phyloP scores from a whole-genome alignment of 2,113 vertebrate species.

The Archilochus colubris region DNA sequence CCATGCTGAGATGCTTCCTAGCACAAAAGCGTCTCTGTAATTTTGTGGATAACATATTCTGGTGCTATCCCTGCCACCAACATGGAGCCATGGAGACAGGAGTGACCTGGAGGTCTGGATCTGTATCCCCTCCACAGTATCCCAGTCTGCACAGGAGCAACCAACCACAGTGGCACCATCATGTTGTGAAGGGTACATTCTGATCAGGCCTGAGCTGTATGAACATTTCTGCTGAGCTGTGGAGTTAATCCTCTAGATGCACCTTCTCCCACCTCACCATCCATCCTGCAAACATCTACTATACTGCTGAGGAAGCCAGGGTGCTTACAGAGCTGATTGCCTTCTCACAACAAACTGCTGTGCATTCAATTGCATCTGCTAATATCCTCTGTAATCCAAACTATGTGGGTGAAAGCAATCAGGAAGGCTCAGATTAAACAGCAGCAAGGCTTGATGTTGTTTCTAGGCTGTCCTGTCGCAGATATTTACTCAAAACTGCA shows the following conservation, averaged over 20 bases:
- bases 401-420: constrained; percentile 34
- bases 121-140: rapidly evolving
- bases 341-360: constrained; percentile 30
- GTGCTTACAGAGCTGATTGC: constrained; percentile 20
- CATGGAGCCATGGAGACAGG: background rate
- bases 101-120: background rate
- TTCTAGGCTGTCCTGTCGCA: background rate
- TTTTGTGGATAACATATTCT: background rate
- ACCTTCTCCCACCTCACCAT: background rate
- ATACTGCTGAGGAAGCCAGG: constrained; percentile 1
- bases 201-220: background rate
- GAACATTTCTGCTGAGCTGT: background rate
- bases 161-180: background rate
- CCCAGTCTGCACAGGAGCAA: background rate
- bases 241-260: background rate
- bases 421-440: constrained; percentile 73
- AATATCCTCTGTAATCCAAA: constrained; percentile 66
- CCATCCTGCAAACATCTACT: background rate
- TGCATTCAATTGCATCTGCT: constrained; percentile 40
- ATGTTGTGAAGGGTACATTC: no score
- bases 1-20: background rate
- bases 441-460: background rate
- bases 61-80: background rate
- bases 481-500: background rate
- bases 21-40: background rate